Percentiles rank a stretch among this genome's conserved stretches.
Conservation (phyloP, 2,113 vertebrate genomes). For the Rhea pennata region DNA sequence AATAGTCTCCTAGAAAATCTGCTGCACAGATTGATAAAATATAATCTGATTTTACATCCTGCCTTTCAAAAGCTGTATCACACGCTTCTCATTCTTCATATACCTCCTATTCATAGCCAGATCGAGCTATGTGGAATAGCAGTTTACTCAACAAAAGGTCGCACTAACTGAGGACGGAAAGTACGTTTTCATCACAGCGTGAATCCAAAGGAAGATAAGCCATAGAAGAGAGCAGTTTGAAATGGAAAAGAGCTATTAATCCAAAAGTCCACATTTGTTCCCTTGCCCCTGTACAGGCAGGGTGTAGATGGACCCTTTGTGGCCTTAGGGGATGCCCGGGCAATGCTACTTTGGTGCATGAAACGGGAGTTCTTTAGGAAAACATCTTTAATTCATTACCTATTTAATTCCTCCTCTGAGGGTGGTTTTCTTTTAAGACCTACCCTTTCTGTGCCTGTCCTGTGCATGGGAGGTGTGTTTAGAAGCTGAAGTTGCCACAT, state of each 20-base stretch:
- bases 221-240: not conserved
- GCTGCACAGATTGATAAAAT: not conserved
- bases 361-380: not conserved
- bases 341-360: not conserved
- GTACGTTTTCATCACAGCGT: not conserved
- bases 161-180: not conserved
- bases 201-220: not conserved
- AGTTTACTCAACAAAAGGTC: not conserved
- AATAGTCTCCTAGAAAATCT: not conserved
- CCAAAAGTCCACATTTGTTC: not conserved
- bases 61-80: not conserved
- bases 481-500: not conserved
- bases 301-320: fast-evolving
- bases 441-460: not conserved
- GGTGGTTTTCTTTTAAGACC: not conserved
- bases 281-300: not conserved
- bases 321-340: not conserved
- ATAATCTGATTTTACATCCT: not conserved
- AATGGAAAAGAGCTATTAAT: not conserved
- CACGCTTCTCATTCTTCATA: not conserved
- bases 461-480: not conserved
- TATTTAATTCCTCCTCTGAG: not conserved
- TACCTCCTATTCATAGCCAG: not conserved
- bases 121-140: fast-evolving
- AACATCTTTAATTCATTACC: not conserved